These are phyloP conservation scores for Trichogramma pretiosum DNA, from an alignment of 1,140 invertebrate species.

Conservation along the genomic window DNA sequence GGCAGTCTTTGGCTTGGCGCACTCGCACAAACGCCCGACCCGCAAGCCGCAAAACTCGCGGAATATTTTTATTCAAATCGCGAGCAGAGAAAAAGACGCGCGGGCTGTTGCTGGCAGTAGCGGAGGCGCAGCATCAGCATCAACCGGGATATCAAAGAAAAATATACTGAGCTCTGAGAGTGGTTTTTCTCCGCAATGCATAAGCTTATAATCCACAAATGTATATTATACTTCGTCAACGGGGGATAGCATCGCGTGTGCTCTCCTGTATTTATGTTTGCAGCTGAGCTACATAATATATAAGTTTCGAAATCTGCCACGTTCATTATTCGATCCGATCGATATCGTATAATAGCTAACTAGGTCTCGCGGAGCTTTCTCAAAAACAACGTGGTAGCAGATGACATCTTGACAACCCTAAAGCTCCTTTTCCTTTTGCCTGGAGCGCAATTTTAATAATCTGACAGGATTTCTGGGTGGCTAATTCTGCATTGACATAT, in stretches of 20 bases:
- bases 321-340: slow-evolving; percentile 35
- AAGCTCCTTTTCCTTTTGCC: too few species aligned
- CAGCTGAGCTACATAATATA: slow-evolving; percentile 26
- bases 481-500: too few species aligned
- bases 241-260: neutral
- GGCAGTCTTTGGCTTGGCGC: slow-evolving; percentile 5
- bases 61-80: slow-evolving; percentile 40
- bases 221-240: too few species aligned
- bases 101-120: too few species aligned
- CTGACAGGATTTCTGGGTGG: too few species aligned
- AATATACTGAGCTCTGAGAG: slow-evolving; percentile 28
- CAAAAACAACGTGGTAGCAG: too few species aligned
- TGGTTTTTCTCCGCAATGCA: slow-evolving; percentile 36
- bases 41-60: slow-evolving; percentile 8
- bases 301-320: slow-evolving; percentile 36
- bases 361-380: too few species aligned
- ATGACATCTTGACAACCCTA: too few species aligned
- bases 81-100: neutral
- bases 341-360: too few species aligned
- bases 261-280: neutral
- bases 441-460: too few species aligned
- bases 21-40: slow-evolving; percentile 2
- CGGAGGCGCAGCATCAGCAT: too few species aligned
- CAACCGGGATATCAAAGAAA: slow-evolving; percentile 38
- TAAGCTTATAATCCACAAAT: slow-evolving; percentile 25